Base-by-base conservation (phyloP, 1,140 invertebrate species). In the Archegozetes longisetosus region DNA sequence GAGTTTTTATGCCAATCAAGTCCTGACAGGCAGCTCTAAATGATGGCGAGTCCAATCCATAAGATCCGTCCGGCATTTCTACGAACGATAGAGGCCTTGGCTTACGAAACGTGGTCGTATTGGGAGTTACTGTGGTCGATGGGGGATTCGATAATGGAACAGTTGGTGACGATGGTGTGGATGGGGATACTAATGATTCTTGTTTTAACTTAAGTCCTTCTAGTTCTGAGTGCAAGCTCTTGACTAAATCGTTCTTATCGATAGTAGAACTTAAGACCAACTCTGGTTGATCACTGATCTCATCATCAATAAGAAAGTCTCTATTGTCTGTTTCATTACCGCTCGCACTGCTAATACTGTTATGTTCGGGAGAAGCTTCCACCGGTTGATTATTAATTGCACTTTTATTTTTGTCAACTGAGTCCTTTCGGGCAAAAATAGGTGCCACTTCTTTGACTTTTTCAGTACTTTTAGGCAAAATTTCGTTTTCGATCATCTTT, bases 201-300 rank as follows among this genome's bases (percentile, higher is more conserved):
- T 22, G 4, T n/a, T 4, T 4, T 51, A 9, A 6, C 9, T 6
- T 6, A 6, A 24, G 9, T 9, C 9, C 9, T 51, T 4, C 12
- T 17, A 9, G 6, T 17, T 40, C 32, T 6, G 6, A 9, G 32
- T 40, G 6, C 32, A 40, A 9, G 6, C 6, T 9, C 17, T 40
- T 51, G 4, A 6, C n/a, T 25, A n/a, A 51, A 6, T 22, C 4
- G 6, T 20, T 22, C 20, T 20, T 22, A 26, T 51, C n/a, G 50
- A 51, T 51, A n/a, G 50, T 22, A 6, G 50, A 51, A 51, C 17
- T 40, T 17, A 40, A 17, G 6, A 85, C 76, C 53, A 91, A 71
- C 0, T 81, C 86, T 12, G 88, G 88, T 69, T 91, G 88, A 72
- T 91, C 88, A 13, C 84, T 84, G 52, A 90, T 90, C 71, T 91